A percentile compares a stretch with the other conserved stretches of the same genome.
phyloP scores from a whole-genome alignment of 2,888 invertebrate genomes.

The Camponotus fellah region DNA sequence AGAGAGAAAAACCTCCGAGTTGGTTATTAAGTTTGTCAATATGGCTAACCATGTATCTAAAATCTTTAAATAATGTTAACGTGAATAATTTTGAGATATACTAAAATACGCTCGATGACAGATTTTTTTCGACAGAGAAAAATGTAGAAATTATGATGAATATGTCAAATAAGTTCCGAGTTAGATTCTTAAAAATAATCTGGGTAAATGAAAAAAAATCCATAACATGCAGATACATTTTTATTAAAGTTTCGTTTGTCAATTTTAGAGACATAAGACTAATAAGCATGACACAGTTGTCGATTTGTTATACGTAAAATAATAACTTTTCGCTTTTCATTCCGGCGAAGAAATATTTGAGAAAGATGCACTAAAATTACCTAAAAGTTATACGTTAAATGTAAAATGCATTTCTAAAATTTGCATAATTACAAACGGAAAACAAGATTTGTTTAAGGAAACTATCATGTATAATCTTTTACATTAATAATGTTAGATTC shows the following conservation, averaged over 20 bases:
- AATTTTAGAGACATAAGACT: not conserved
- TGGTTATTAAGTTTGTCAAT: slow-evolving; percentile 16
- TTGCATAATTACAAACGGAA: not conserved
- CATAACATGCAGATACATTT: not conserved
- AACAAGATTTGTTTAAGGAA: not conserved
- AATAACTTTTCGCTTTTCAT: not conserved
- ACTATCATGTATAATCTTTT: not conserved
- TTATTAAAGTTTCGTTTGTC: not conserved
- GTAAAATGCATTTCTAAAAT: not conserved
- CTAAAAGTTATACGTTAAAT: not conserved
- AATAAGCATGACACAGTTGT: not conserved
- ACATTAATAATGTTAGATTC: too few species aligned
- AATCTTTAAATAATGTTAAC: slow-evolving; percentile 4
- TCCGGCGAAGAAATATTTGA: not conserved
- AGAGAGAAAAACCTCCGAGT: not conserved
- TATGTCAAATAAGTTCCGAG: not conserved
- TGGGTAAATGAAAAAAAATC: not conserved
- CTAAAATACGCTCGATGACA: not conserved
- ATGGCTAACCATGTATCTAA: slow-evolving; percentile 22
- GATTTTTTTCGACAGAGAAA: not conserved
- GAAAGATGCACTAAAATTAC: not conserved
- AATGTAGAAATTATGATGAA: not conserved
- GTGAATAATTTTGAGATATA: not conserved
- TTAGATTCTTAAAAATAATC: not conserved
- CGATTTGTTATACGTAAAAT: not conserved